Evolutionary conservation across 2,888 invertebrate species (phyloP), one percentile per base, ranked within the genome.

Genomic region (Lithophane semibrunnea): DNA sequence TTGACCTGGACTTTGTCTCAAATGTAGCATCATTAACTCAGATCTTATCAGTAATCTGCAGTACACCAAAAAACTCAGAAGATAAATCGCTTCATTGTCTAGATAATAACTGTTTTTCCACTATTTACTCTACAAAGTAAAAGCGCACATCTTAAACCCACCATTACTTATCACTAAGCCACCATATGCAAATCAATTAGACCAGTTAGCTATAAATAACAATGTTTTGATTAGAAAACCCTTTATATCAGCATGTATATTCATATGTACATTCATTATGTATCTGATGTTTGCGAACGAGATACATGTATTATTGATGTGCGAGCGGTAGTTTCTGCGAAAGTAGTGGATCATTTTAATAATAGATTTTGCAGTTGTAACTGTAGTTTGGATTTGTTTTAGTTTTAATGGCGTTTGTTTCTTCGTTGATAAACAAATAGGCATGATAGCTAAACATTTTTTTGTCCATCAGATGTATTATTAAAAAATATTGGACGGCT

Each of bases 141-240:
- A 69, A 70, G 29, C 75, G 1, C 9, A 54, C 68, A 77, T 76
- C 83, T 77, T 12, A 61, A 42, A 68, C 37, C 76, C 24, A 13
- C 68, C 49, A 83, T 83, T 61, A 76, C 52, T 79, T 80, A 88
- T 83, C 82, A 44, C 44, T 29, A 67, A 84, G 89, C 92, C 90
- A 93, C 93, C 93, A 91, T 92, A 95, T 95, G 95, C 95, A 94
- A 95, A 95, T 94, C 91, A 89, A 92, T 91, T 88, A 90, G 88
- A 88, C 90, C 83, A 85, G 88, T 88, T 88, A 80, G 86, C 93
- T 92, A 95, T 95, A 95, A 95, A 95, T 95, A 94, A 94, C 94
- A 91, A 91, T 94, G 94, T 95, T 95, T 95, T 95, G 95, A 95
- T 95, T 94, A 93, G 94, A 94, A 94, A 94, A 94, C 87, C 92